phyloP scores from a whole-genome alignment of 2,113 vertebrate genomes.

The Lepidothrix coronata region DNA sequence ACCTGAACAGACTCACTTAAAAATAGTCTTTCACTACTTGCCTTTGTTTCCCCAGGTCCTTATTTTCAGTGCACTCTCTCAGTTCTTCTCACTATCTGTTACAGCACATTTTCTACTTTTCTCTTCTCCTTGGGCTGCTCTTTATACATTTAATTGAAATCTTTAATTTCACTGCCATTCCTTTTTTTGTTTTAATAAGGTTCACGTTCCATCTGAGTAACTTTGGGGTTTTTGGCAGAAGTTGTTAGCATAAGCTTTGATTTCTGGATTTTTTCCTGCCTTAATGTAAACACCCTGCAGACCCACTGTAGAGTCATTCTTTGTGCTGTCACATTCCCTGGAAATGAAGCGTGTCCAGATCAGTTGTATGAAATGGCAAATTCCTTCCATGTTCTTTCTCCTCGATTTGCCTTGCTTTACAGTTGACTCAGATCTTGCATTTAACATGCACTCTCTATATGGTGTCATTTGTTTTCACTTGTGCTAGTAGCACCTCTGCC shows the following conservation, averaged over 20 bases:
- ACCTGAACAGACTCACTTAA: neutral
- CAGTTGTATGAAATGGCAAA: neutral
- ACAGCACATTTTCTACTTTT: neutral
- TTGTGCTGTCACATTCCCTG: neutral
- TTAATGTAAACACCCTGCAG: neutral
- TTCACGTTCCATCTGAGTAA: neutral
- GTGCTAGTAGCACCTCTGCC: neutral
- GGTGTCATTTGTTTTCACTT: neutral
- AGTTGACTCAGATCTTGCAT: neutral
- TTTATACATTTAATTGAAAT: neutral
- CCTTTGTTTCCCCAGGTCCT: neutral
- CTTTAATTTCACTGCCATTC: neutral
- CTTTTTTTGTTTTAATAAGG: neutral
- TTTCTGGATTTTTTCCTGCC: neutral
- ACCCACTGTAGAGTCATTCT: neutral
- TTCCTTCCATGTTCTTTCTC: neutral
- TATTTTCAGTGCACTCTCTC: neutral
- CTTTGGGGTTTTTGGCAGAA: fast-evolving
- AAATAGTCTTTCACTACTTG: neutral
- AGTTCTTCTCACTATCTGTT: neutral
- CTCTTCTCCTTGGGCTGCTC: neutral
- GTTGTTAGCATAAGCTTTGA: neutral
- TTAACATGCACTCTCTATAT: neutral
- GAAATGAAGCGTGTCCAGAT: neutral
- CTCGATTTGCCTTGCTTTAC: neutral